Percentiles rank a stretch among this genome's conserved stretches.
These are phyloP conservation scores for Melipona beecheii DNA, from an alignment of 2,888 invertebrate species.

Conservation along the genomic window DNA sequence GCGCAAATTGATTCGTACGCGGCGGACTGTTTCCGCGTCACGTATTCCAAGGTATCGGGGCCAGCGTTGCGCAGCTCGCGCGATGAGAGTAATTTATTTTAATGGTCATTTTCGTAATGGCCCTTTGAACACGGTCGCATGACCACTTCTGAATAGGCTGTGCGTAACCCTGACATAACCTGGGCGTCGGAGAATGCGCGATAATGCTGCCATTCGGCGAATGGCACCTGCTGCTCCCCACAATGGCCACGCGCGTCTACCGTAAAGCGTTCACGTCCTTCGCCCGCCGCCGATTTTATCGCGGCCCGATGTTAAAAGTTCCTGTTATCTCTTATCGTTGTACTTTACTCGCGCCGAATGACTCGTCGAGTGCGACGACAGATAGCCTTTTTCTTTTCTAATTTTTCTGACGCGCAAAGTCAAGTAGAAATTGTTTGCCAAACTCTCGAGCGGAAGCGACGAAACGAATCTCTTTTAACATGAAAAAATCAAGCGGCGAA, in stretches of 20 bases:
- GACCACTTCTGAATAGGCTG: slow-evolving; percentile 69
- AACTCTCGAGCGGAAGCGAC: too few species aligned
- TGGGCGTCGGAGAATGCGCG: slow-evolving; percentile 40
- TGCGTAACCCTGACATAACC: slow-evolving; percentile 48
- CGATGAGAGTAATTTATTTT: slow-evolving; percentile 82
- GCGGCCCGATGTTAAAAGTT: neutral
- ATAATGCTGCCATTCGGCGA: slow-evolving; percentile 57
- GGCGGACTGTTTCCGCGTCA: slow-evolving; percentile 74
- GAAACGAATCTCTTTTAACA: too few species aligned
- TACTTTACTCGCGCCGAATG: too few species aligned
- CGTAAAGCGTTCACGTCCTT: neutral
- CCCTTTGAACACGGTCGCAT: slow-evolving; percentile 77
- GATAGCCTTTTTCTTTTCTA: too few species aligned
- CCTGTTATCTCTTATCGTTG: neutral
- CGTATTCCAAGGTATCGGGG: slow-evolving; percentile 56
- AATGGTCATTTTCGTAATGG: slow-evolving; percentile 82
- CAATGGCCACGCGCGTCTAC: slow-evolving; percentile 40
- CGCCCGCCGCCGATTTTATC: neutral
- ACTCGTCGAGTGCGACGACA: neutral
- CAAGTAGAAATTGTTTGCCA: too few species aligned
- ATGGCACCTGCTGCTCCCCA: slow-evolving; percentile 53
- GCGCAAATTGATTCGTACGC: slow-evolving; percentile 79
- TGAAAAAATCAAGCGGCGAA: too few species aligned
- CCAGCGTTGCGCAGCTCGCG: slow-evolving; percentile 42
- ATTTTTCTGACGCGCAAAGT: neutral